These are phyloP conservation scores for Malurus leucopterus DNA, from an alignment of 2,797 vertebrate genomes.

Conservation along the genomic window DNA sequence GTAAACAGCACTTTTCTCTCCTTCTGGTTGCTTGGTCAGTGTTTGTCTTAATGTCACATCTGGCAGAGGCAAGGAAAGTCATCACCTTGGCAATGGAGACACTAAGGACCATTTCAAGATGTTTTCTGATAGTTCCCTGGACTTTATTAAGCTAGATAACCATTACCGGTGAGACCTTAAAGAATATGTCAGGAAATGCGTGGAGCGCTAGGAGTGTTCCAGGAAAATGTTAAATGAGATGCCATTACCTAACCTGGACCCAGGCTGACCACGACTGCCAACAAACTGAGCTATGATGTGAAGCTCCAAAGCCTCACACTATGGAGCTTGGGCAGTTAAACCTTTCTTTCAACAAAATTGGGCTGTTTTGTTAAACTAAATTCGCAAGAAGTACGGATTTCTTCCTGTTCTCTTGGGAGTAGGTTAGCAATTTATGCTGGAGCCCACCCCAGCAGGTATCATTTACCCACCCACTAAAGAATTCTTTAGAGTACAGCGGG, in stretches of 20 bases:
- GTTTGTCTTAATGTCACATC: not conserved
- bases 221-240: constrained; percentile 21
- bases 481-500: not conserved
- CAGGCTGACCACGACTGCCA: not conserved
- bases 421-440: not conserved
- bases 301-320: not conserved
- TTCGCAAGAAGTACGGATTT: not conserved
- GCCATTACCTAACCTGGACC: not conserved
- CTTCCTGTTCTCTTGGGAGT: not conserved
- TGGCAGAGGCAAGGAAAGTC: not conserved
- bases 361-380: not conserved
- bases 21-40: not conserved
- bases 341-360: not conserved
- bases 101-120: not conserved
- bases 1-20: not conserved
- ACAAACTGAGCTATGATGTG: not conserved
- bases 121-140: not conserved
- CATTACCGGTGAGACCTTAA: not conserved
- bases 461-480: not conserved
- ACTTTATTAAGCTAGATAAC: not conserved
- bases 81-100: not conserved
- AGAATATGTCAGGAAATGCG: not conserved
- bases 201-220: not conserved
- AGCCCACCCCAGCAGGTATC: not conserved
- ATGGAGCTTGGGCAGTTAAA: not conserved